A percentile compares a stretch with the other conserved stretches of the same genome.
phyloP scores from a whole-genome alignment of 2,113 vertebrate genomes.

The Perca fluviatilis region DNA sequence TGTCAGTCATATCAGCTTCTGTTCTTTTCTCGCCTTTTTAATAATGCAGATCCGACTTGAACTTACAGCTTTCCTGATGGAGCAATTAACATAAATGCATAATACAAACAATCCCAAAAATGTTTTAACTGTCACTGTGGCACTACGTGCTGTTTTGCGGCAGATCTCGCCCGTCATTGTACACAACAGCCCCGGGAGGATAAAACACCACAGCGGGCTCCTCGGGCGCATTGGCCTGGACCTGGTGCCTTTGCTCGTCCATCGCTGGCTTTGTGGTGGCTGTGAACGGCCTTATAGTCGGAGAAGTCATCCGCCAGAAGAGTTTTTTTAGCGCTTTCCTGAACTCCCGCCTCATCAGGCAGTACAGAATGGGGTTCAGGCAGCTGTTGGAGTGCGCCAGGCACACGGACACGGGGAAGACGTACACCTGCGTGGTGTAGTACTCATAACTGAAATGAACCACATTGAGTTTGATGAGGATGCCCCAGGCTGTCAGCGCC shows the following conservation, averaged over 20 bases:
- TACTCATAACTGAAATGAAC: constrained; percentile 93
- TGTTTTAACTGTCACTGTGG: too few relatives aligned
- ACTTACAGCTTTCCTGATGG: neutral
- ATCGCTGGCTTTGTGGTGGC: constrained; percentile 90
- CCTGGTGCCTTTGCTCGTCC: constrained; percentile 83
- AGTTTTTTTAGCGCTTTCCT: constrained; percentile 92
- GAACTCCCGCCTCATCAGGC: constrained; percentile 95
- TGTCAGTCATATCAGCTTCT: neutral
- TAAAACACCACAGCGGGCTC: constrained; percentile 85
- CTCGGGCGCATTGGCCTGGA: constrained; percentile 64
- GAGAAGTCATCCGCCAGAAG: constrained; percentile 91
- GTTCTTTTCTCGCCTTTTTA: neutral
- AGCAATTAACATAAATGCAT: neutral
- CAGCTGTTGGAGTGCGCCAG: constrained; percentile 98
- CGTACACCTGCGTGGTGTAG: constrained; percentile 92
- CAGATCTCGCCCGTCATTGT: constrained; percentile 86
- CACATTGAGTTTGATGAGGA: constrained; percentile 95
- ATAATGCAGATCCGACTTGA: neutral
- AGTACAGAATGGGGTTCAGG: constrained; percentile 95
- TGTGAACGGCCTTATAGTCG: constrained; percentile 90
- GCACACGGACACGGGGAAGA: constrained; percentile 95
- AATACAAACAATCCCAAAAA: neutral
- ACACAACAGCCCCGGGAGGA: constrained; percentile 89
- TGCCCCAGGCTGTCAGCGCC: constrained; percentile 94
- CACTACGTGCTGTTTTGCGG: constrained; percentile 85